These are phyloP conservation scores for Muricea muricata DNA, from an alignment of 92 coral and sea anemone genomes.

Conservation along the genomic window DNA sequence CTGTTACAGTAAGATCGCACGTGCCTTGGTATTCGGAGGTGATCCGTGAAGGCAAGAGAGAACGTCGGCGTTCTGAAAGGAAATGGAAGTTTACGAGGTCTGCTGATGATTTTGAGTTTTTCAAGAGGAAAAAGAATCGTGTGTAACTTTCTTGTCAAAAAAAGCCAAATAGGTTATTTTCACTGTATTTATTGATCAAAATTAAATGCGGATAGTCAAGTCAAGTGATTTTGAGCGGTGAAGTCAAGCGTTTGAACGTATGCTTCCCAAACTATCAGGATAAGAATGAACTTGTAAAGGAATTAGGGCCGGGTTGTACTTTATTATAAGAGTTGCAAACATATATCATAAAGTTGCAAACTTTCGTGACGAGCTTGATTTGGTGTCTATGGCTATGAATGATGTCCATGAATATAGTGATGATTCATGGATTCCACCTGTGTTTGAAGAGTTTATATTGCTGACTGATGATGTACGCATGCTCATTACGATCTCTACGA, in stretches of 20 bases:
- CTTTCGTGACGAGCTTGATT: conserved; percentile 36
- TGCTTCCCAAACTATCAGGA: conserved; percentile 30
- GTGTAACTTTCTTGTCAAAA: background rate
- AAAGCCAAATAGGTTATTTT: conserved; percentile 32
- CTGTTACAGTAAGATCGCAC: conserved; percentile 35
- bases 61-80: conserved; percentile 48
- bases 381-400: background rate
- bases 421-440: background rate
- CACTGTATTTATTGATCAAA: conserved; percentile 26
- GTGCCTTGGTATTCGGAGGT: conserved; percentile 56
- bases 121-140: conserved; percentile 1
- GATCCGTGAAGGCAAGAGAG: conserved; percentile 42
- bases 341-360: conserved; percentile 32
- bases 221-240: conserved; percentile 47
- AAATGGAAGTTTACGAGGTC: background rate
- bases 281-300: conserved; percentile 46
- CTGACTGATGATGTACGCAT: conserved; percentile 38
- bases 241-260: conserved; percentile 35
- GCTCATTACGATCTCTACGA: conserved; percentile 9
- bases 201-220: conserved; percentile 38
- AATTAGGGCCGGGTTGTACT: conserved; percentile 26
- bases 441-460: conserved; percentile 3
- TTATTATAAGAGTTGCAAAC: conserved; percentile 29
- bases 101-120: conserved; percentile 6
- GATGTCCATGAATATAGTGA: background rate